Evolutionary conservation across 2,113 vertebrate genomes (phyloP), one percentile per base, ranked within the genome.

Genomic region (Microcebus jonahi): DNA sequence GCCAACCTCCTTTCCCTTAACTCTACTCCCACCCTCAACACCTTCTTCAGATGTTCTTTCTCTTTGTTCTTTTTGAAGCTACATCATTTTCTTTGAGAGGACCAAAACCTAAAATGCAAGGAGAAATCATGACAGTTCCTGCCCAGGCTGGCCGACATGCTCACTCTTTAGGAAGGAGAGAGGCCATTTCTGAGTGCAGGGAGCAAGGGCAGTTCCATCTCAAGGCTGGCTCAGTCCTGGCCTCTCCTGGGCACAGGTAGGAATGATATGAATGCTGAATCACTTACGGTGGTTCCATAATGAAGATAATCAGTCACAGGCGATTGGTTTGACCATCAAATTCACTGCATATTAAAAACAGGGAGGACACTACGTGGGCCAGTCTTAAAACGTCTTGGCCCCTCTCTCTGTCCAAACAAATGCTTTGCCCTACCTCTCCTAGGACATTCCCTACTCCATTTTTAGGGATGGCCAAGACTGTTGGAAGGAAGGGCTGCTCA

Each of bases 161-260:
- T 96, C 65, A 77, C 94, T 93, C 71, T 71, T 34, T 50, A 73
- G 34, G 21, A 25, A 57, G 81, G 12, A 53, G 71, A 61, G 29
- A 86, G 39, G 17, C 39, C 84, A 95, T 97, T 96, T 73, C 8
- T 96, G 95, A 97, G 76, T 85, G 73, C n/a, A 20, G 85, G 88
- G 97, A 97, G 96, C 94, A 94, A 70, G 91, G 70, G 89, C 96
- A 94, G 96, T 94, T 97, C 95, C 85, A 63, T 86, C 95, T 91
- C 93, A 90, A 59, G 67, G 92, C 96, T 97, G 95, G 97, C 97
- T 98, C 97, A 95, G 96, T 91, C 96, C 97, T 92, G 96, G 98
- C 97, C 98, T 98, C 97, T 98, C 98, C 96, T 98, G 98, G 98
- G 97, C 98, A 96, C 88, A 96, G 94, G 94, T 86, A 98, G 98